These are phyloP conservation scores for Paraescarpia echinospica DNA, from an alignment of 1,140 invertebrate genomes.

Conservation along the genomic window DNA sequence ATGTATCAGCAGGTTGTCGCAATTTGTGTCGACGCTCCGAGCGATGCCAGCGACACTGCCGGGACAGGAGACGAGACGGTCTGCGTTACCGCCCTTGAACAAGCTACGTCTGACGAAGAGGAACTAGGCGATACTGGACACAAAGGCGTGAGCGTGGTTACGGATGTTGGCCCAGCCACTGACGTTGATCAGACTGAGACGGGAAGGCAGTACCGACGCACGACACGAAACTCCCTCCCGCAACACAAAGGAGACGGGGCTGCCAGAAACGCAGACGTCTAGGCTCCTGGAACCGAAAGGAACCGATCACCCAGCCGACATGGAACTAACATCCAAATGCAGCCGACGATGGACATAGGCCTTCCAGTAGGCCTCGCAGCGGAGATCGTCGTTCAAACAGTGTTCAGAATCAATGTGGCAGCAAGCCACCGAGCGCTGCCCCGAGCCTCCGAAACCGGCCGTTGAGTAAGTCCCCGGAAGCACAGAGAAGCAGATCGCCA, in stretches of 20 bases:
- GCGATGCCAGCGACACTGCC: neutral
- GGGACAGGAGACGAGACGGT: neutral
- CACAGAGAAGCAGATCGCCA: neutral
- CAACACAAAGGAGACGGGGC: no score
- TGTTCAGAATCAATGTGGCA: neutral
- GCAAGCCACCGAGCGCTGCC: neutral
- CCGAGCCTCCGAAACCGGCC: neutral
- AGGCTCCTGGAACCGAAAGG: neutral
- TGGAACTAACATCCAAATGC: neutral
- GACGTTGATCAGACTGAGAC: neutral
- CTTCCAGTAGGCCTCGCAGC: neutral
- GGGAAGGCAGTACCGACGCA: neutral
- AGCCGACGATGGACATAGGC: neutral
- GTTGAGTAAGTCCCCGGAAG: neutral
- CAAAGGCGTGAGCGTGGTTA: neutral
- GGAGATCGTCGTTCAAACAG: neutral
- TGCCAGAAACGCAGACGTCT: neutral
- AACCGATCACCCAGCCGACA: neutral
- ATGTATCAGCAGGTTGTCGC: neutral
- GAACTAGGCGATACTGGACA: neutral
- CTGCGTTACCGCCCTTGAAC: neutral
- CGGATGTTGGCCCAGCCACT: neutral
- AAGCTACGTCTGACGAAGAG: neutral
- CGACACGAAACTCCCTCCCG: neutral
- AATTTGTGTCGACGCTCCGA: neutral